Evolutionary conservation across 2,888 invertebrate genomes (phyloP).

Genomic region (Scaptomyza reducta): DNA sequence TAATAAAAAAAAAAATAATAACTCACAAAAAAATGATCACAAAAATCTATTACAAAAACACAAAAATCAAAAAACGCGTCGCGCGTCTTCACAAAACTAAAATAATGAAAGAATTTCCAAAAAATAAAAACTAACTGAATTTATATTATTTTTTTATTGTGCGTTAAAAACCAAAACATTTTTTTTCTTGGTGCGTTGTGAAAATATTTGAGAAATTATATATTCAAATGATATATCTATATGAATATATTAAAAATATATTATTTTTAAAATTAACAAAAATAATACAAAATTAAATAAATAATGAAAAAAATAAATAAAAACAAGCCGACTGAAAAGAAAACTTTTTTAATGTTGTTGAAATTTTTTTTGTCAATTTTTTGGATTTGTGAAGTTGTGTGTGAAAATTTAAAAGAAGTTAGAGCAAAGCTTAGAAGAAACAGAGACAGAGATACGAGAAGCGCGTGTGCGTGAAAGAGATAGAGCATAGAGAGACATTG

Average conservation of each 20-base stretch:
- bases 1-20: constrained; percentile 8
- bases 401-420: constrained; percentile 6
- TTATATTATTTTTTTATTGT: constrained; percentile 43
- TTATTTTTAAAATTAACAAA: background rate
- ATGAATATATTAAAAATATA: background rate
- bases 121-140: constrained; percentile 34
- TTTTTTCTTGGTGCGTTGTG: constrained; percentile 45
- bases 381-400: constrained; percentile 14
- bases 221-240: constrained; percentile 1
- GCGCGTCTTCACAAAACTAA: constrained; percentile 37
- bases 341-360: too few relatives aligned
- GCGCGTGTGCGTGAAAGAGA: background rate
- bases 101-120: background rate
- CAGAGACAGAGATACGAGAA: background rate
- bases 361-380: constrained; percentile 27
- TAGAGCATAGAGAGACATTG: background rate
- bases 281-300: background rate
- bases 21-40: constrained; percentile 1
- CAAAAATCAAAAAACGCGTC: constrained; percentile 38
- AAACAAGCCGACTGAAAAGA: background rate
- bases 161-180: constrained; percentile 14
- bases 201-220: constrained; percentile 16
- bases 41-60: background rate
- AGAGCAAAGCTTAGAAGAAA: constrained; percentile 4
- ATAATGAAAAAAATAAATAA: constrained; percentile 14